These are phyloP conservation scores for Hippopotamyrus pictus DNA, from an alignment of 2,797 vertebrate genomes.

Conservation along the genomic window DNA sequence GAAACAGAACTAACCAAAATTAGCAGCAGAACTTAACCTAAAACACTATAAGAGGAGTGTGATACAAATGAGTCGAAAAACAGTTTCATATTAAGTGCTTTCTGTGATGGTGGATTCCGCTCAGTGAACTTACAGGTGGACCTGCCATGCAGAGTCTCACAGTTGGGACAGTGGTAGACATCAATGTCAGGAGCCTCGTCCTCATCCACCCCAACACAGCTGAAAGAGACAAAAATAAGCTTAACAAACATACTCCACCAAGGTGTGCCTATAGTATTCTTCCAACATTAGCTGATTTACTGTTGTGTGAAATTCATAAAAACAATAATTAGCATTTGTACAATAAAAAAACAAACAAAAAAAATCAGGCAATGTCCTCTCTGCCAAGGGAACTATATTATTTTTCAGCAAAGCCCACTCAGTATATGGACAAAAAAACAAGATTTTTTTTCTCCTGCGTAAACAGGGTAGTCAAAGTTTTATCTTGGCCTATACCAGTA, in stretches of 20 bases:
- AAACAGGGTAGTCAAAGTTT: background rate
- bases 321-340: background rate
- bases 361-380: background rate
- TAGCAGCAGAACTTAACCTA: background rate
- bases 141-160: conserved; percentile 71
- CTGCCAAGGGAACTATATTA: background rate
- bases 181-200: conserved; percentile 73
- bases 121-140: conserved; percentile 60
- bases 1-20: background rate
- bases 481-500: background rate
- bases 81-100: background rate
- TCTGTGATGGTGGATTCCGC: background rate
- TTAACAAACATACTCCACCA: background rate
- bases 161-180: conserved; percentile 74
- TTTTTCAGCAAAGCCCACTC: background rate
- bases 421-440: background rate
- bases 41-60: background rate
- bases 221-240: conserved; percentile 28
- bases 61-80: background rate
- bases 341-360: background rate
- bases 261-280: background rate
- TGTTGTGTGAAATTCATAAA: background rate
- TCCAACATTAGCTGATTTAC: background rate
- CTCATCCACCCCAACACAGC: conserved; percentile 74
- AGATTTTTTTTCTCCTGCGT: background rate